Base-by-base conservation (phyloP, 2,113 vertebrate genomes). In the Propithecus coquereli region DNA sequence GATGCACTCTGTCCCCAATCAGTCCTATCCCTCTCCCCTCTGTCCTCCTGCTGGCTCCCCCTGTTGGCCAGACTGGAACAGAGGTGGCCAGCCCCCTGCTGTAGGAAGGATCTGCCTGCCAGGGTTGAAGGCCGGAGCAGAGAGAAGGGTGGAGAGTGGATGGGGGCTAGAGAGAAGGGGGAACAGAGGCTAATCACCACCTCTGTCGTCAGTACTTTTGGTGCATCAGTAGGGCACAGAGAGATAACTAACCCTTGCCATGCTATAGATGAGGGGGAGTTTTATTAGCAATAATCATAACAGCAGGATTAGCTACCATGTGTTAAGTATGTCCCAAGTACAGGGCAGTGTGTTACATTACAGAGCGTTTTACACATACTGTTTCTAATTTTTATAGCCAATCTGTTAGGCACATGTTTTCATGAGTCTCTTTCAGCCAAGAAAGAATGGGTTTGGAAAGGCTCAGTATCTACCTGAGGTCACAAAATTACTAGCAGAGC, bases 321-420 rank as follows among this genome's bases (percentile, higher is more conserved):
- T 59, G 85, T 79, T 90, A 90, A 94, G 90, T 92, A 14, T 90
- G 92, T 90, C 89, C 79, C 76, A 32, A n/a, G 68, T 65, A 32
- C n/a, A 20, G 54, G 50, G 40, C 77, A 65, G 0, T 40, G 59
- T 91, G 11, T 96, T 86, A 83, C 86, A 68, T 94, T 59, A 82
- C 17, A 65, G 88, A 54, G 43, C 66, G 2, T 95, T 92, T 96
- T 87, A 71, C 81, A 91, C 68, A 2, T 16, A 27, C 71, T 76
- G 4, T 74, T 93, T 95, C 93, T 88, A 45, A 87, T 95, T 93
- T 94, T 91, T 89, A 94, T 83, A 80, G 93, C 57, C 91, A 74
- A 5, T 94, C 82, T 76, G 73, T 74, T 87, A 70, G 93, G 86
- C 83, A 76, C 52, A 17, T 90, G 95, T 80, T 87, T 22, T 52